phyloP scores from a whole-genome alignment of 1,140 invertebrate species.

The Bilobella aurantiaca region DNA sequence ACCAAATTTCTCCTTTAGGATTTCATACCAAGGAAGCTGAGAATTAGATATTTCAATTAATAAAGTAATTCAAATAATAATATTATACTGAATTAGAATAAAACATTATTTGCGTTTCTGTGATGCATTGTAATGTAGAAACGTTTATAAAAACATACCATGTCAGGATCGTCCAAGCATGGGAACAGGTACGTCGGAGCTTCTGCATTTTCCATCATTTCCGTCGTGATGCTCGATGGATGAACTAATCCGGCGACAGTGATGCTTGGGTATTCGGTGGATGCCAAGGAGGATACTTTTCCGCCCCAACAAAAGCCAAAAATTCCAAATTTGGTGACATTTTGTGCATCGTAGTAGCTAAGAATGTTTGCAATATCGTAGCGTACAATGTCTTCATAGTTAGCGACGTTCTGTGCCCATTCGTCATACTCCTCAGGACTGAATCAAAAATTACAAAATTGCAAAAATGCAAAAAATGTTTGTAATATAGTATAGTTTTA shows the following conservation, averaged over 20 bases:
- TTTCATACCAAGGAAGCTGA: constrained; percentile 22
- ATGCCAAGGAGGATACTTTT: constrained; percentile 21
- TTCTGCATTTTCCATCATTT: constrained; percentile 15
- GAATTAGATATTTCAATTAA: too few species aligned
- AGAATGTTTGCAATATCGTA: constrained; percentile 20
- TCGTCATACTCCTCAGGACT: constrained; percentile 10
- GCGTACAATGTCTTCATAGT: constrained; percentile 18
- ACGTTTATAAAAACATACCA: too few species aligned
- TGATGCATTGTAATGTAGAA: too few species aligned
- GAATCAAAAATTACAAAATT: not conserved
- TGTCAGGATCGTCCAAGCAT: constrained; percentile 22
- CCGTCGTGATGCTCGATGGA: constrained; percentile 18
- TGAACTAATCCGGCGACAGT: constrained; percentile 26
- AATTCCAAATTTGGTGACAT: constrained; percentile 21
- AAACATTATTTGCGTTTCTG: not conserved
- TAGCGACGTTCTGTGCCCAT: constrained; percentile 3
- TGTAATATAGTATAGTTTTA: too few species aligned
- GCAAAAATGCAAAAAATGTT: too few species aligned
- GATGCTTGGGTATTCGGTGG: constrained; percentile 16
- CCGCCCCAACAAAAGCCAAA: constrained; percentile 35
- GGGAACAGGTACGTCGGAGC: constrained; percentile 27
- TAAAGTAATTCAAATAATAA: too few species aligned
- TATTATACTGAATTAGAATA: too few species aligned
- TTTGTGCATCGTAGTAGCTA: constrained; percentile 19
- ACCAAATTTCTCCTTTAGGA: constrained; percentile 6